Base-by-base conservation (phyloP, 2,113 vertebrate species). In the Pseudorhombus dupliciocellatus region DNA sequence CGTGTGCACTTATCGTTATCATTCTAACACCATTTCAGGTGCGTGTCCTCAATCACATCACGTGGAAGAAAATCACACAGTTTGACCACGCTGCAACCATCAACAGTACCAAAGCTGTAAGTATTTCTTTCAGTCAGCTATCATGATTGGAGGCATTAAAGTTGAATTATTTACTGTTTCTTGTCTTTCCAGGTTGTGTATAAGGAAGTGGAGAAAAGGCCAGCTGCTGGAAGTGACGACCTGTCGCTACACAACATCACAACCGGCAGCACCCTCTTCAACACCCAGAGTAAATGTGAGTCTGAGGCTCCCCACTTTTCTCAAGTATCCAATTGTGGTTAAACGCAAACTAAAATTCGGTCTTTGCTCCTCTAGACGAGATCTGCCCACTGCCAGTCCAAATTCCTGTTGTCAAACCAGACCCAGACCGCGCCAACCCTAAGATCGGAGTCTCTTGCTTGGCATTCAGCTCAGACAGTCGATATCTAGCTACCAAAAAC, bases 41-140 rank as follows among this genome's bases (percentile, higher is more conserved):
- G 58, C 95, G 97, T 4, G 92, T 99, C 59, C 91, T 99, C 48
- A 98, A 98, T 87, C 97, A 99, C 0, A 95, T 99, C 61, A 98
- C 98, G 0, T 99, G 98, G 98, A 97, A 95, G 89, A 94, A 95
- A 88, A 90, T 98, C 16, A 68, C 91, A 0, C 96, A 98, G 76
- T 94, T 99, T 16, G 94, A 93, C 37, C 97, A 99, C 50, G 94
- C 94, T 9, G 85, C 91, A 8, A 90, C 83, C 2, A 21, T 99
- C 62, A 78, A 54, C 30, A 92, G 80, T 65, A 79, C 93, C 58
- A 97, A 93, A 90, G 92, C 91, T 56, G 97, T 98, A 75, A 93
- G 97, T 94, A 64, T 63, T 51, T 53, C 18, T 24, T 59, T 40
- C 54, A 31, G 25, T 11, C 52, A 71, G 15, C 0, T 0, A 20